A percentile compares a stretch with the other conserved stretches of the same genome.
Evolutionary conservation across 2,888 invertebrate species (phyloP).

Genomic region (Micropterix aruncella): DNA sequence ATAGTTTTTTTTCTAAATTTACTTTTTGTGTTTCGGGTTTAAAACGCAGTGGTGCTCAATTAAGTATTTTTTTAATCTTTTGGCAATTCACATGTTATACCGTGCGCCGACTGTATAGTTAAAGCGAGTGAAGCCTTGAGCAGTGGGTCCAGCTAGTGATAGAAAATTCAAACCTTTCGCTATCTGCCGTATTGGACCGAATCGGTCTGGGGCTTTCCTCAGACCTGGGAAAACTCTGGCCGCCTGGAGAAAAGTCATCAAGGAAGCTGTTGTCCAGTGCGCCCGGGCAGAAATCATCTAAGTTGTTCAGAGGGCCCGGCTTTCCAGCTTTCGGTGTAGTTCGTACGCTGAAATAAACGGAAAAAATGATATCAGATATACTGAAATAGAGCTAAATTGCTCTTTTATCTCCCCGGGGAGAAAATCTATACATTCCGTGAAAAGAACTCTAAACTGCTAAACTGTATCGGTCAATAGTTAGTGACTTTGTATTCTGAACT

Average conservation of each 20-base stretch:
- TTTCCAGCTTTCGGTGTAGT: conserved; percentile 46
- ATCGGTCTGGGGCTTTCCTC: conserved; percentile 11
- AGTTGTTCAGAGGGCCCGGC: conserved; percentile 49
- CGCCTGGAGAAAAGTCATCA: conserved; percentile 41
- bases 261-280: conserved; percentile 61
- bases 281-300: conserved; percentile 47
- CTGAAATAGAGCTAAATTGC: conserved; percentile 7
- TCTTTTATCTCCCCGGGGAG: conserved; percentile 14
- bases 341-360: background rate
- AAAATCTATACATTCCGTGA: conserved; percentile 21
- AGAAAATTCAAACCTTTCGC: conserved; percentile 27
- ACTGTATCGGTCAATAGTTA: background rate
- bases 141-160: too few relatives aligned
- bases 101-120: too few relatives aligned
- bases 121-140: too few relatives aligned
- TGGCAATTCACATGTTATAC: too few relatives aligned
- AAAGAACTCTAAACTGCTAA: background rate
- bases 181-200: conserved; percentile 15
- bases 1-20: too few relatives aligned
- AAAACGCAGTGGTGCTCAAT: too few relatives aligned
- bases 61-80: too few relatives aligned
- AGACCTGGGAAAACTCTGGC: conserved; percentile 18
- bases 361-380: background rate
- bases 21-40: too few relatives aligned
- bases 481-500: too few relatives aligned